phyloP scores from a whole-genome alignment of 2,797 vertebrate genomes.

The Leptoclinus maculatus region DNA sequence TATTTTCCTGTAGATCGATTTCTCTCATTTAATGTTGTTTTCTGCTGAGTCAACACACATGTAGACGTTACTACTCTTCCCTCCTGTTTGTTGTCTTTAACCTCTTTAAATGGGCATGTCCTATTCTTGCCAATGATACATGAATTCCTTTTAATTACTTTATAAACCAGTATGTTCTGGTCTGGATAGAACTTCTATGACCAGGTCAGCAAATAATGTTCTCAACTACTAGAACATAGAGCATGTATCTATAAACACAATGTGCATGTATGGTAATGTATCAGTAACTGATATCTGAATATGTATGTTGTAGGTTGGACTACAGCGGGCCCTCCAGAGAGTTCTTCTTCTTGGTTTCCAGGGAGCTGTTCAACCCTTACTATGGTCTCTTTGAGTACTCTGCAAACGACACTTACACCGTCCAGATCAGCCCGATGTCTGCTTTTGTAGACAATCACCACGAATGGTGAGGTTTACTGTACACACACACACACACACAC shows the following conservation, averaged over 20 bases:
- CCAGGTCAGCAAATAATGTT: too few relatives aligned
- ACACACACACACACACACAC: not conserved
- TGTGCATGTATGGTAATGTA: too few relatives aligned
- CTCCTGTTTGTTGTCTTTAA: too few relatives aligned
- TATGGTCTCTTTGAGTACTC: conserved; percentile 98
- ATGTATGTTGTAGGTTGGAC: conserved; percentile 86
- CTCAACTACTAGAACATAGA: too few relatives aligned
- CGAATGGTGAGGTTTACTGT: conserved; percentile 88
- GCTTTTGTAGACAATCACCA: conserved; percentile 98
- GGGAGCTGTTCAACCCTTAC: conserved; percentile 97
- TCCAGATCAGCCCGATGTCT: conserved; percentile 99
- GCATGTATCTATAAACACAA: too few relatives aligned
- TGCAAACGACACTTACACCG: conserved; percentile 97
- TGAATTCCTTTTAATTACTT: too few relatives aligned
- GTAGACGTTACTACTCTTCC: too few relatives aligned
- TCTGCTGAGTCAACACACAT: not conserved
- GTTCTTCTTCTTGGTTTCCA: conserved; percentile 96
- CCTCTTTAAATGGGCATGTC: too few relatives aligned
- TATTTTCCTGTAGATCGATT: not conserved
- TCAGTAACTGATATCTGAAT: not conserved
- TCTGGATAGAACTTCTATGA: too few relatives aligned
- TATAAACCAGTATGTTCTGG: too few relatives aligned
- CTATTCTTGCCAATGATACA: too few relatives aligned
- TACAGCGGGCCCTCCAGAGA: conserved; percentile 97
- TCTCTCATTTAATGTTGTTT: not conserved